Percentiles rank a stretch among this genome's conserved stretches.
These are phyloP conservation scores for Amiota minor DNA, from an alignment of 2,888 invertebrate species.

Conservation along the genomic window DNA sequence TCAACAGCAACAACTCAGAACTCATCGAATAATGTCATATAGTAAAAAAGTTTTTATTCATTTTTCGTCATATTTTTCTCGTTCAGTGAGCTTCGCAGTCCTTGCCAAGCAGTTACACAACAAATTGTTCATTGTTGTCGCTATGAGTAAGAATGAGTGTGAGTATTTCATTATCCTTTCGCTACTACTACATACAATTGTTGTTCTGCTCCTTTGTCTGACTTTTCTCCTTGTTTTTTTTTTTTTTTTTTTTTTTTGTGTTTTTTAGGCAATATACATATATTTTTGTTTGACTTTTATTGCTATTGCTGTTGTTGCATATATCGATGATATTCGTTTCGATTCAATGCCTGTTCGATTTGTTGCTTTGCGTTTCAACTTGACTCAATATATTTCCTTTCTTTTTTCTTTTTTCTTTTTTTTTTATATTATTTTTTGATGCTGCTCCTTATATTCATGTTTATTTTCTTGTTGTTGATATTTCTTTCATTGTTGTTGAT, in stretches of 20 bases:
- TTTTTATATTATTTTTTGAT: not conserved
- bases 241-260: slow-evolving; percentile 32
- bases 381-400: not conserved
- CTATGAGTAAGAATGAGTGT: not conserved
- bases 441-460: not conserved
- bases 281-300: slow-evolving; percentile 28
- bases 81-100: not conserved
- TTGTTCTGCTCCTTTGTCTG: not conserved
- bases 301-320: slow-evolving; percentile 28
- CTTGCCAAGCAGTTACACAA: slow-evolving; percentile 1
- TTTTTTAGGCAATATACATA: slow-evolving; percentile 20
- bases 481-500: slow-evolving; percentile 19
- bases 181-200: not conserved
- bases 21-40: slow-evolving; percentile 11
- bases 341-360: not conserved
- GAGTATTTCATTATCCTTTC: not conserved
- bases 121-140: not conserved
- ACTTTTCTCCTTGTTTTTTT: slow-evolving; percentile 25
- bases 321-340: slow-evolving; percentile 43
- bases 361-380: not conserved
- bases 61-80: slow-evolving; percentile 22
- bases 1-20: not conserved
- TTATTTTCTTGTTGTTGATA: not conserved
- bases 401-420: not conserved
- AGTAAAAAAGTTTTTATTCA: slow-evolving; percentile 20